Evolutionary conservation across 2,113 vertebrate species (phyloP).

Genomic region (Callionymus lyra): DNA sequence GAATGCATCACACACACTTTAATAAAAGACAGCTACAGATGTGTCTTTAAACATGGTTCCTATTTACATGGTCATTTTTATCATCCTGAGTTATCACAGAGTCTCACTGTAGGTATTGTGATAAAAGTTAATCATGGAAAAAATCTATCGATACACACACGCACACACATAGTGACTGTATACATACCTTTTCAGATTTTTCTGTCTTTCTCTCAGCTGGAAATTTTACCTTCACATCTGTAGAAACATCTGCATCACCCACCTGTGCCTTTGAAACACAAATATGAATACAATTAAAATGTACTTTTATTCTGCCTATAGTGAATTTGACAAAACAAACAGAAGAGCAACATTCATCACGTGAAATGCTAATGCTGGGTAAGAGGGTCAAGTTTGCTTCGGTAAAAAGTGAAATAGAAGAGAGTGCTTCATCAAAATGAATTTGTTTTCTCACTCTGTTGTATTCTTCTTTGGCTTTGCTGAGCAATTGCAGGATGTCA

Average conservation of each 20-base stretch:
- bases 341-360: neutral
- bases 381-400: too few species aligned
- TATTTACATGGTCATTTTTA: too few species aligned
- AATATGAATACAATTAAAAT: conserved; percentile 1
- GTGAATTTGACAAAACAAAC: neutral
- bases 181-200: conserved; percentile 51
- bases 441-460: conserved; percentile 84
- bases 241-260: conserved; percentile 33
- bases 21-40: too few species aligned
- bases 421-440: too few species aligned
- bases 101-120: too few species aligned
- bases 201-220: too few species aligned
- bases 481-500: conserved; percentile 93
- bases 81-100: too few species aligned
- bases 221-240: conserved; percentile 16
- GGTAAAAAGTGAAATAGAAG: too few species aligned
- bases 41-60: too few species aligned
- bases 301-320: too few species aligned
- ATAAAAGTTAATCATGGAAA: too few species aligned
- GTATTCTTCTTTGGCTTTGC: conserved; percentile 95
- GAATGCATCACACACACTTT: neutral
- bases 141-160: neutral
- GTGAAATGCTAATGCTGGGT: too few species aligned
- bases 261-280: conserved; percentile 38
- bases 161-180: neutral